Conservation (phyloP, 2,113 vertebrate genomes). For the Gymnarchus niloticus region DNA sequence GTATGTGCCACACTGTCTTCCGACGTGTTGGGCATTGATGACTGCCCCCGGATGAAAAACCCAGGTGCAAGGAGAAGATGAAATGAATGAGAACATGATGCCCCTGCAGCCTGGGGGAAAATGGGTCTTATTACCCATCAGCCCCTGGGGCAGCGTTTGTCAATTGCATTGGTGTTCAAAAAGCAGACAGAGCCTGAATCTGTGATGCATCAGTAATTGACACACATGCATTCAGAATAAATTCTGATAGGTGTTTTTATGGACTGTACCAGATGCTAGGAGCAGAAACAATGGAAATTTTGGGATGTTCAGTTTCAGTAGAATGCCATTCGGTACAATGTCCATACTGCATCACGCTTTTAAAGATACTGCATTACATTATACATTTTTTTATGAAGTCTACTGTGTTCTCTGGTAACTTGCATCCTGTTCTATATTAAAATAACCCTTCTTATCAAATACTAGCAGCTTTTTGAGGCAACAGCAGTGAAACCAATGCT, state of each 20-base stretch:
- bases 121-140: constrained; percentile 21
- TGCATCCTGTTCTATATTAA: neutral
- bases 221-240: neutral
- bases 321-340: neutral
- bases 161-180: constrained; percentile 35
- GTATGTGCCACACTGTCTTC: neutral
- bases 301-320: neutral
- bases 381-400: neutral
- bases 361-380: neutral
- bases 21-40: neutral
- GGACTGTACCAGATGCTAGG: too few relatives aligned
- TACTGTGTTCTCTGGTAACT: neutral
- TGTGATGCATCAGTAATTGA: neutral
- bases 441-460: neutral
- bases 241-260: neutral
- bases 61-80: neutral
- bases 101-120: neutral
- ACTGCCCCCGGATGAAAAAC: neutral
- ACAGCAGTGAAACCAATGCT: neutral
- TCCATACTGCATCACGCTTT: neutral
- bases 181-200: neutral
- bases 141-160: constrained; percentile 27
- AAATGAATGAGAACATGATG: neutral
- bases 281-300: neutral
- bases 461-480: neutral